phyloP scores from a whole-genome alignment of 1,140 invertebrate genomes.

The Camponotus pennsylvanicus region DNA sequence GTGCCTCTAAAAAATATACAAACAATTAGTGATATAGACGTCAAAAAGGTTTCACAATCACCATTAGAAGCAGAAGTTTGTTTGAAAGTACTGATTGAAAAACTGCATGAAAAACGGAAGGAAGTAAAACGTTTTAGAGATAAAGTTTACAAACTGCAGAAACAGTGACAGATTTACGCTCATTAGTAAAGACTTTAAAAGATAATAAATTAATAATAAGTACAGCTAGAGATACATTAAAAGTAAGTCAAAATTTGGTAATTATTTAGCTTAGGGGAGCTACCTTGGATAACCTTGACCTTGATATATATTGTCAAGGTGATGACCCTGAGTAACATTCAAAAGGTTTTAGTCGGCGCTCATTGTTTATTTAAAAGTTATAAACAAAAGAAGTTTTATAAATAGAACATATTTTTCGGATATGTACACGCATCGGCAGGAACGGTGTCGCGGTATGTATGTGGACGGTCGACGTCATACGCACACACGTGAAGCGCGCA shows the following conservation, averaged over 20 bases:
- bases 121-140: not conserved
- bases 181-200: not conserved
- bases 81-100: conserved; percentile 1
- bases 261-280: too few relatives aligned
- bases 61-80: not conserved
- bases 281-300: too few relatives aligned
- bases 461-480: too few relatives aligned
- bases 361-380: too few relatives aligned
- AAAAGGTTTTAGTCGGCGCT: too few relatives aligned
- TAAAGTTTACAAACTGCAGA: not conserved
- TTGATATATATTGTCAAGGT: too few relatives aligned
- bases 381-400: too few relatives aligned
- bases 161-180: conserved; percentile 4
- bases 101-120: not conserved
- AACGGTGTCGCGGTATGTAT: too few relatives aligned
- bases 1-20: not conserved
- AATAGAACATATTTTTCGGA: too few relatives aligned
- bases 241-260: not conserved
- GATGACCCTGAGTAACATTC: too few relatives aligned
- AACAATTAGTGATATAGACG: not conserved
- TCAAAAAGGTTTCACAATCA: not conserved
- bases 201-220: not conserved
- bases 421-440: too few relatives aligned
- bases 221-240: not conserved
- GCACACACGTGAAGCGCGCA: too few relatives aligned